Evolutionary conservation across 2,888 invertebrate genomes (phyloP), one percentile per base, ranked within the genome.

Genomic region (Chrysotoxum bicinctum): DNA sequence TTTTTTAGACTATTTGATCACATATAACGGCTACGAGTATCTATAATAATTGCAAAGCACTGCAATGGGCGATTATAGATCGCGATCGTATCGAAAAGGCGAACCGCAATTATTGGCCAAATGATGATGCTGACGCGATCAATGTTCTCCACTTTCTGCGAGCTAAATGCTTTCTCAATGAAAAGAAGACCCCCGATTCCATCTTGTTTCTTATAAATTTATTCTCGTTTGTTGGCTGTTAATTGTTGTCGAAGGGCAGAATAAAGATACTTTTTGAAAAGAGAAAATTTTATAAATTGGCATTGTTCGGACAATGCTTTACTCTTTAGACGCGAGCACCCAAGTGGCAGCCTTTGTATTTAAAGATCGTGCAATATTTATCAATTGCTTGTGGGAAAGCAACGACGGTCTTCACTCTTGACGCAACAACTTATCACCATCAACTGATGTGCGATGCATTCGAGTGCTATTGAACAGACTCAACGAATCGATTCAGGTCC

Each of bases 61-160:
- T 66, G 48, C 50, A 66, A 32, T 48, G 50, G 14, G 14, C 21
- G 16, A 64, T 60, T 69, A 43, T 19, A 74, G 64, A 26, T 83
- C 74, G 83, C 79, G 74, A 70, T 26, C 26, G 12, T n/a, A 32
- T 21, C 21, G 19, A 32, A 14, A 5, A 16, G 21, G 9, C 64
- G 56, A 35, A 64, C 58, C 50, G 26, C 37, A 54, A 50, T 19
- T 14, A 50, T 35, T 60, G 62, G 32, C 32, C 8, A 70, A 60
- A 30, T 10, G 30, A 74, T 43, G 50, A 85, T 81, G 81, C 85
- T 69, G 62, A 35, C 85, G 69, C 85, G 73, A 85, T 73, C 81
- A 74, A 80, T 60, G 85, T 81, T 85, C 85, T 81, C 62, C 69
- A 77, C 81, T 85, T 77, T 85, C 85, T 85, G 85, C 68, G 72